Evolutionary conservation across 1,140 invertebrate species (phyloP).

Genomic region (Argopecten irradians): DNA sequence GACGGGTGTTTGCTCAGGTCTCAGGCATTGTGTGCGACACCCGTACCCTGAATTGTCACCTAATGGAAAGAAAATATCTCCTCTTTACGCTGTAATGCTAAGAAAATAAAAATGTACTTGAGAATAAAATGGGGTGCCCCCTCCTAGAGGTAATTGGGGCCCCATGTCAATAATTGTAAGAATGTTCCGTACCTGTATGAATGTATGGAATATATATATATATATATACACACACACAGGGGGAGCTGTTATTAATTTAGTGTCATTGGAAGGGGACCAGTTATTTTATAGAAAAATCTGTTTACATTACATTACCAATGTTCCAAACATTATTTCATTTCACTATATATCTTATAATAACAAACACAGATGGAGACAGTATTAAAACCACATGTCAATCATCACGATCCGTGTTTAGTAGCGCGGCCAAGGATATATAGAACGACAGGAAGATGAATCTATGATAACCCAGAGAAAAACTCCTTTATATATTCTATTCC

Average conservation of each 20-base stretch:
- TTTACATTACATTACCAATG: background rate
- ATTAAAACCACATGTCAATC: background rate
- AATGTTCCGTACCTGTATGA: background rate
- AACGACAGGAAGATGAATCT: too few relatives aligned
- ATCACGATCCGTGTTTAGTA: too few relatives aligned
- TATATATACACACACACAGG: too few relatives aligned
- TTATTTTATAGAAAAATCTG: slow-evolving; percentile 18
- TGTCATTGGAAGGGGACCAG: background rate
- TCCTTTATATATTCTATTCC: too few relatives aligned
- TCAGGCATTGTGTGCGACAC: background rate
- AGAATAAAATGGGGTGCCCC: slow-evolving; percentile 7
- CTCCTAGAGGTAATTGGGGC: background rate
- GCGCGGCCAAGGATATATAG: too few relatives aligned
- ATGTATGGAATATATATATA: background rate
- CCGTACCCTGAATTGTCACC: slow-evolving; percentile 6
- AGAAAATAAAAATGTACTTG: slow-evolving; percentile 23
- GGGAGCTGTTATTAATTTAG: background rate
- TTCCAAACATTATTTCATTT: background rate
- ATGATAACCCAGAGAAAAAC: too few relatives aligned
- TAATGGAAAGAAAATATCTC: slow-evolving; percentile 18
- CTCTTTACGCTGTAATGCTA: slow-evolving; percentile 11
- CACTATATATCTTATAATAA: background rate
- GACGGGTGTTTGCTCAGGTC: background rate
- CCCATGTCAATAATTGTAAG: slow-evolving; percentile 1
- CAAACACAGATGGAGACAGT: background rate